Percentiles rank a stretch among this genome's conserved stretches.
Conservation (phyloP, 2,113 vertebrate genomes). For the Ariopsis seemanni region DNA sequence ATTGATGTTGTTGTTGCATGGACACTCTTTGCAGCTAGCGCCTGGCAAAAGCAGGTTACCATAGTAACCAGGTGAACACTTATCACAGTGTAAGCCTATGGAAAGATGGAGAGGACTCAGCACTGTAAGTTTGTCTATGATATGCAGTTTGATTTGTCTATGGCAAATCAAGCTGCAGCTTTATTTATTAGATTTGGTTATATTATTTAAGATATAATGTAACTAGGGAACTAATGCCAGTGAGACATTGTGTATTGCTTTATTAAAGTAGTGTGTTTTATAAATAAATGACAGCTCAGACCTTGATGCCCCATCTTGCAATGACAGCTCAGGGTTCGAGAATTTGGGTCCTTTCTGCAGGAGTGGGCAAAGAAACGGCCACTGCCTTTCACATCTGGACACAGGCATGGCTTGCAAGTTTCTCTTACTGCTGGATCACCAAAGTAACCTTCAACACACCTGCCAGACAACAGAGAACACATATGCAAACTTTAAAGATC, state of each 20-base stretch:
- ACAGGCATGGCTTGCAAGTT: conserved; percentile 78
- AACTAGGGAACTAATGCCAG: neutral
- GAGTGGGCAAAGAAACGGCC: conserved; percentile 78
- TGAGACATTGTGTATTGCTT: neutral
- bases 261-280: neutral
- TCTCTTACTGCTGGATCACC: conserved; percentile 73
- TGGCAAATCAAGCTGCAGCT: neutral
- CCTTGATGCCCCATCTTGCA: conserved; percentile 80
- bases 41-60: conserved; percentile 63
- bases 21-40: conserved; percentile 70
- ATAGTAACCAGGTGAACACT: conserved; percentile 80
- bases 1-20: conserved; percentile 83
- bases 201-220: neutral
- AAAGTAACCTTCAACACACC: conserved; percentile 80
- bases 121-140: neutral
- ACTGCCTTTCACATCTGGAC: conserved; percentile 75
- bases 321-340: conserved; percentile 70
- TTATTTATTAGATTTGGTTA: neutral
- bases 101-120: neutral
- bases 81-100: conserved; percentile 77
- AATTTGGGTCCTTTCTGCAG: conserved; percentile 74
- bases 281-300: conserved; percentile 47
- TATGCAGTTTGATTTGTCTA: neutral
- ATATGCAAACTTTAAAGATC: neutral
- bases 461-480: conserved; percentile 57